Percentiles rank a stretch among this genome's conserved stretches.
phyloP scores from a whole-genome alignment of 1,140 invertebrate genomes.

The Leptinotarsa defecta region DNA sequence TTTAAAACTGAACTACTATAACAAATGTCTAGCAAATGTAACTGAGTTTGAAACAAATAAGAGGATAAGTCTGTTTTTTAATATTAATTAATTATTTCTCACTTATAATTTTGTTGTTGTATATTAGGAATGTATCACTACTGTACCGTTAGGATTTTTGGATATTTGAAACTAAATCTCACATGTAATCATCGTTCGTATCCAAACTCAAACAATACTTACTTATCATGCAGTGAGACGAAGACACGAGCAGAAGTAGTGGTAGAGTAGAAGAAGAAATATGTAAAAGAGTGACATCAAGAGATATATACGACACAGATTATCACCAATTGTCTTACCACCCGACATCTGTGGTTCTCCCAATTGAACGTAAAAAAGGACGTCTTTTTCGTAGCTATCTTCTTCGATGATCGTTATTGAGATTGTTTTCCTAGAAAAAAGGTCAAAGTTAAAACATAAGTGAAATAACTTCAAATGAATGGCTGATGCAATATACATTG shows the following conservation, averaged over 20 bases:
- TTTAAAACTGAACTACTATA: no score
- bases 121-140: no score
- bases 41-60: no score
- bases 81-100: no score
- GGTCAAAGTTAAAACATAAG: background rate
- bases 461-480: no score
- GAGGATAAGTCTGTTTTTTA: no score
- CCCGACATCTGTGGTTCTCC: conserved; percentile 83
- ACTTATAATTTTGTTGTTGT: no score
- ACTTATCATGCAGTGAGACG: conserved; percentile 49
- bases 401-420: conserved; percentile 89
- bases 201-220: conserved; percentile 35
- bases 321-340: conserved; percentile 65
- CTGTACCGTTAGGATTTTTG: no score
- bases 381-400: conserved; percentile 97
- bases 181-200: no score
- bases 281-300: conserved; percentile 47
- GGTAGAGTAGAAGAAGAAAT: conserved; percentile 39
- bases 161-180: no score
- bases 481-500: no score
- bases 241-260: conserved; percentile 36
- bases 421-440: conserved; percentile 81
- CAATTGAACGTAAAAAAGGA: conserved; percentile 90
- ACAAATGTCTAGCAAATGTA: no score
- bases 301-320: conserved; percentile 34